phyloP scores from a whole-genome alignment of 2,113 vertebrate genomes.

The Hepsetus odoe region DNA sequence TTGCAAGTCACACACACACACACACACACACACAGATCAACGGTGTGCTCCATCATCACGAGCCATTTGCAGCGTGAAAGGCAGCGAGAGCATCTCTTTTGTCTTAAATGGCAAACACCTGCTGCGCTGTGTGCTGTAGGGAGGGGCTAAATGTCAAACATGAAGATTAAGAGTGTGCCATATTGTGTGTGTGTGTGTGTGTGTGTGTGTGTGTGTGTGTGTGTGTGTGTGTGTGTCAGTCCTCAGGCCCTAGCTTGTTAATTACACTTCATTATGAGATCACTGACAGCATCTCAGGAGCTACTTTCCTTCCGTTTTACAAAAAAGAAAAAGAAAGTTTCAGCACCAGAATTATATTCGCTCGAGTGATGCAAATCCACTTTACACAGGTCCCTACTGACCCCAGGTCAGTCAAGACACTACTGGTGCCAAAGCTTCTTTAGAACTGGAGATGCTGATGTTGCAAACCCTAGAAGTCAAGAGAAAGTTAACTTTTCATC shows the following conservation, averaged over 20 bases:
- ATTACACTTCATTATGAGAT: conserved; percentile 17
- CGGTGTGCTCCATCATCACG: conserved; percentile 64
- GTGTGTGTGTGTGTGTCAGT: neutral
- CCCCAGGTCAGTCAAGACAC: no score
- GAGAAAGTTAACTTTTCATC: no score
- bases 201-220: neutral
- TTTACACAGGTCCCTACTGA: no score
- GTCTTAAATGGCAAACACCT: conserved; percentile 69
- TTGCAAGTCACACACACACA: neutral
- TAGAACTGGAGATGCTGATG: no score
- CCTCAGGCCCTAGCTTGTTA: conserved; percentile 11
- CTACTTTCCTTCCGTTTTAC: no score
- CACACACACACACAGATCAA: conserved; percentile 47
- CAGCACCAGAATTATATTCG: no score
- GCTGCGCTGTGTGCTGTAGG: conserved; percentile 47
- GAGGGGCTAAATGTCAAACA: conserved; percentile 52
- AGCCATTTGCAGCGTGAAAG: conserved; percentile 60
- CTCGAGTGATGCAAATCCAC: no score
- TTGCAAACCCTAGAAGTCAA: no score
- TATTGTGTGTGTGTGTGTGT: neutral
- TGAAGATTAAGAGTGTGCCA: conserved; percentile 14
- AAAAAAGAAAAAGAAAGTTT: no score
- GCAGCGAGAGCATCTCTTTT: conserved; percentile 58
- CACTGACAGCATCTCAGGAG: neutral
- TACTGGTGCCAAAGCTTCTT: no score